Evolutionary conservation across 2,888 invertebrate species (phyloP).

Genomic region (Erynnis tages): DNA sequence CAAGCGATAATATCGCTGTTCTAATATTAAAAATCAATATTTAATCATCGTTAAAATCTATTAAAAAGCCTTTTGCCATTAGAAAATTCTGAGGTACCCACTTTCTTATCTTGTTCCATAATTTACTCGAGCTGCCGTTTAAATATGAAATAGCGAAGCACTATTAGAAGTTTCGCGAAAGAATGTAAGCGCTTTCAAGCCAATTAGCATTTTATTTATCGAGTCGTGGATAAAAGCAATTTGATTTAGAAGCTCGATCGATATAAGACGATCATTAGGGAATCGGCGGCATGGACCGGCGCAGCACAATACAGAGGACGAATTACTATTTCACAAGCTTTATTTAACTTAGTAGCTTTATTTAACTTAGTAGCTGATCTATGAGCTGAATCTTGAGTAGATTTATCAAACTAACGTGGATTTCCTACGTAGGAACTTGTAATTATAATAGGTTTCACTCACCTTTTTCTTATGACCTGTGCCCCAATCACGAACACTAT

Average conservation of each 20-base stretch:
- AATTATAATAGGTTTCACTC: no score
- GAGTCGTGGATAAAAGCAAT: conserved; percentile 41
- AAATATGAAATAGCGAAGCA: conserved; percentile 15
- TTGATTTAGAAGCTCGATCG: conserved; percentile 50
- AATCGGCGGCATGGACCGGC: conserved; percentile 44
- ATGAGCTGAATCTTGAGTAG: no score
- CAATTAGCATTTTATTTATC: conserved; percentile 28
- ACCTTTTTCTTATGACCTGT: no score
- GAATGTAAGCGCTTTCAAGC: conserved; percentile 29
- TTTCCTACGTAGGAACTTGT: no score
- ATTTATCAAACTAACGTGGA: no score
- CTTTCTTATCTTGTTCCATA: background rate
- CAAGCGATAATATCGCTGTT: no score
- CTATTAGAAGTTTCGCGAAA: background rate
- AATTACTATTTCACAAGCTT: no score
- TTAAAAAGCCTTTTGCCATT: background rate
- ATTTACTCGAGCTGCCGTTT: background rate
- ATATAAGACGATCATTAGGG: conserved; percentile 57
- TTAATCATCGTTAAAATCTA: background rate
- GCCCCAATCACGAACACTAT: no score
- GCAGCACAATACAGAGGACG: conserved; percentile 45
- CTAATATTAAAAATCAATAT: conserved; percentile 6
- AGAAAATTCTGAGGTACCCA: background rate
- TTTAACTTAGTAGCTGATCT: no score
- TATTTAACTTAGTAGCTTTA: no score